Evolutionary conservation across 2,888 invertebrate species (phyloP), one percentile per base, ranked within the genome.

Genomic region (Aphodius sticticus): DNA sequence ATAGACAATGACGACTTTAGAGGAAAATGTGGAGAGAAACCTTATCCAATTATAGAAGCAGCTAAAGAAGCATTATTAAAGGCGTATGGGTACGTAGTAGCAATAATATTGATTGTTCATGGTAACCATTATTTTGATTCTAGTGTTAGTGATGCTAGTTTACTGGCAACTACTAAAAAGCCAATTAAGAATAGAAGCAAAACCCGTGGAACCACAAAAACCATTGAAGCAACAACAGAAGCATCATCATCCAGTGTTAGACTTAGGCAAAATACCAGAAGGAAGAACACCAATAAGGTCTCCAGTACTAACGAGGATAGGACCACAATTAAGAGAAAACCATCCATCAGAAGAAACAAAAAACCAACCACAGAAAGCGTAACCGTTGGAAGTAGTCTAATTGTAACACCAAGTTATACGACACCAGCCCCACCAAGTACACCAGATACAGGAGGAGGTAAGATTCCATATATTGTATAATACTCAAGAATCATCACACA

Each of bases 1-100:
- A 95, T 98, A 84, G 97, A 97, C 89, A 97, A 97, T 87, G 97
- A 98, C 83, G 97, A 98, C 87, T 98, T 97, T 91, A 93, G 97
- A 75, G 97, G 97, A n/a, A 93, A 92, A 69, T 97, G 97, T 87
- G 95, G 95, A 83, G 95, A 93, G 36, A 94, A 95, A 86, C 95
- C 96, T 0, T 97, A 97, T 90, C 97, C 97, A 0, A 90, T 98
- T 76, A 97, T 97, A 83, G 97, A 97, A 88, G 96, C 97, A 0
- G 97, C 95, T 38, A 97, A 97, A 87, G 96, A 96, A 87, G 92
- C 96, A 0, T 92, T 96, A 84, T 88, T 94, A 69, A 90, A 92
- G 72, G 93, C 92, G 74, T 90, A 92, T 80, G 92, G 93, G 95
- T 95, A 88, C 89, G 90, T 71, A 14, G 1, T 35, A 7, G 53